Base-by-base conservation (phyloP, 1,140 invertebrate genomes). In the Amphibalanus amphitrite region DNA sequence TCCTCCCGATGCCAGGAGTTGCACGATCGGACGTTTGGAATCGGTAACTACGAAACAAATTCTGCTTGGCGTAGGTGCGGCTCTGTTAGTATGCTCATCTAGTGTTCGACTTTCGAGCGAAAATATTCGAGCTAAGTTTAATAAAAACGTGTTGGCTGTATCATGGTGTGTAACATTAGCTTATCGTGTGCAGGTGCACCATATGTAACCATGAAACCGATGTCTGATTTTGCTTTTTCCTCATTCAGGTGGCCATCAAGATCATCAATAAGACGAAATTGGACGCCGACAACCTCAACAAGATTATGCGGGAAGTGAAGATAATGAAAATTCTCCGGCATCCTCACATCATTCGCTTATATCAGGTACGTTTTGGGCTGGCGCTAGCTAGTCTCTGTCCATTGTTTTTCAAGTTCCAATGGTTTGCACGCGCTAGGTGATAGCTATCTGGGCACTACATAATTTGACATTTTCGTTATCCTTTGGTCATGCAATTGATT, bases 251-350 rank as follows among this genome's bases (percentile, higher is more conserved):
- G 82, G 94, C 94, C 78, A 95, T 97, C 79, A 97, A 97, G 86
- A 97, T 97, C 80, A 95, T 97, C 79, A 93, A 96, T 82, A 97
- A 96, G 83, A 93, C 91, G 38, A 92, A 95, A 83, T 83, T 99
- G 79, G 94, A 97, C 81, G 89, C 92, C 77, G 90, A 93, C 76
- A 98, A 98, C 83, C 82, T 98, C 77, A 90, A 93, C 79, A 99
- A 99, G 85, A 93, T 99, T 74, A 94, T 97, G 83, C 86, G 97
- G 72, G 97, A 99, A 87, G 94, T 99, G 75, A 89, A 96, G 79
- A 98, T 99, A 77, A 93, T 99, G 89, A 96, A 97, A 82, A 88
- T 91, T 77, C 84, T 99, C 76, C 87, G 90, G 78, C 96, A 99
- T 86, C 93, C 93, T 68, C 92, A 98, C 82, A 97, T 99, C 33